Base-by-base conservation (phyloP, 2,888 invertebrate species). In the Nomada lathburiana region DNA sequence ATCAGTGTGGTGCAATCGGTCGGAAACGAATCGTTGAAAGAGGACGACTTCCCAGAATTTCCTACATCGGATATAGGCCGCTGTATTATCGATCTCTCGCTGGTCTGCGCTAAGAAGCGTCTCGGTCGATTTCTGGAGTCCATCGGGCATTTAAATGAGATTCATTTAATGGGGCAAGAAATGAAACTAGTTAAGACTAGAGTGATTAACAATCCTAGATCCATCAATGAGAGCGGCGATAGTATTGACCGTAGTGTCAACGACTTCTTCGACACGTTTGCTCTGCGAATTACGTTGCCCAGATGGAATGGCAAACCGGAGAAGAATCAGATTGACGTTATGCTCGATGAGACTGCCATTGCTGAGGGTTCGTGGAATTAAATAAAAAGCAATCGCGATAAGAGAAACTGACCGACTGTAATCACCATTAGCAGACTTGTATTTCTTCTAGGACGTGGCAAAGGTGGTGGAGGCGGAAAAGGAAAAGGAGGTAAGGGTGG, bases 71-170 rank as follows among this genome's bases (percentile, higher is more conserved):
- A 94, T n/a, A 83, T 94, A 23, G 90, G 92, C 59, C 80, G 57
- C 83, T 96, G 96, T 88, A 92, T 96, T 62, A 74, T 95, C 42
- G 94, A 94, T 86, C 90, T 96, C 1, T 96, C 96, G 0, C 94
- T 95, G 76, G 91, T 93, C 42, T 96, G 96, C 88, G 92, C 95
- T 36, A 96, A 95, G 89, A 95, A 94, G 82, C 95, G 95, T 88
- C 94, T 96, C 2, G 92, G 95, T 11, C 88, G 95, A 63, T 96
- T 95, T 92, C 90, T 96, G 79, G 95, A 95, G 76, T 94, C 95
- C 26, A 91, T 96, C 2, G 95, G 95, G 80, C 93, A 94, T 63
- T 90, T 96, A 69, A 94, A 95, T 83, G 95, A 95, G 86, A 94
- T 96, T 82, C 94, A 94, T 11, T 92, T 96, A 52, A 90, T 95